Evolutionary conservation across 37 sponge, comb jelly and placozoan species (phyloP).

Genomic region (Ianthella basta): DNA sequence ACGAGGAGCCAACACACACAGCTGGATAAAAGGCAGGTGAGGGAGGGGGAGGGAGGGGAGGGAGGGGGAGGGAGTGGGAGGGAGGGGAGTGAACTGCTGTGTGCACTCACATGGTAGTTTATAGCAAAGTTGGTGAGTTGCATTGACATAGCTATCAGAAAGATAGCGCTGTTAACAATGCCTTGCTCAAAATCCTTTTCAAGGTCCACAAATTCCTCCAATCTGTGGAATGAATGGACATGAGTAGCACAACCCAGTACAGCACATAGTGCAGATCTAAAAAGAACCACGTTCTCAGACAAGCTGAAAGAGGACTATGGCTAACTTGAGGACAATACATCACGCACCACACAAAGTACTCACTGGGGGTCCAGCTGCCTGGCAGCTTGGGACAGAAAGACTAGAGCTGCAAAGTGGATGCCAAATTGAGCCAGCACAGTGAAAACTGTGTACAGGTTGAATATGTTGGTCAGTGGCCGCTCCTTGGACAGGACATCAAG

Average conservation of each 20-base stretch:
- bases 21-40: not conserved
- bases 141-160: slow-evolving; percentile 92
- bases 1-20: not conserved
- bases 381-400: slow-evolving; percentile 74
- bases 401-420: slow-evolving; percentile 83
- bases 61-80: not conserved
- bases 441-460: slow-evolving; percentile 91
- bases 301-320: not conserved
- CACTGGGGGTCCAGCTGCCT: slow-evolving; percentile 34
- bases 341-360: not conserved
- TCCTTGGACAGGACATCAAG: slow-evolving; percentile 81
- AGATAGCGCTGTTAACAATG: slow-evolving; percentile 93
- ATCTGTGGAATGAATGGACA: slow-evolving; percentile 17
- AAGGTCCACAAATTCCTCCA: slow-evolving; percentile 80
- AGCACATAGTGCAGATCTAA: not conserved
- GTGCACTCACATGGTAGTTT: slow-evolving; percentile 83
- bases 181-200: slow-evolving; percentile 94
- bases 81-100: too few relatives aligned
- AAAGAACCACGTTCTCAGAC: not conserved
- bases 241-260: not conserved
- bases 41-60: not conserved
- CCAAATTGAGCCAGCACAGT: slow-evolving; percentile 90
- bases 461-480: slow-evolving; percentile 94
- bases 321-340: not conserved
- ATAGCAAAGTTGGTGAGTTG: slow-evolving; percentile 95